Evolutionary conservation across 2,797 vertebrate genomes (phyloP), one percentile per base, ranked within the genome.

Genomic region (Distichodus sexfasciatus): DNA sequence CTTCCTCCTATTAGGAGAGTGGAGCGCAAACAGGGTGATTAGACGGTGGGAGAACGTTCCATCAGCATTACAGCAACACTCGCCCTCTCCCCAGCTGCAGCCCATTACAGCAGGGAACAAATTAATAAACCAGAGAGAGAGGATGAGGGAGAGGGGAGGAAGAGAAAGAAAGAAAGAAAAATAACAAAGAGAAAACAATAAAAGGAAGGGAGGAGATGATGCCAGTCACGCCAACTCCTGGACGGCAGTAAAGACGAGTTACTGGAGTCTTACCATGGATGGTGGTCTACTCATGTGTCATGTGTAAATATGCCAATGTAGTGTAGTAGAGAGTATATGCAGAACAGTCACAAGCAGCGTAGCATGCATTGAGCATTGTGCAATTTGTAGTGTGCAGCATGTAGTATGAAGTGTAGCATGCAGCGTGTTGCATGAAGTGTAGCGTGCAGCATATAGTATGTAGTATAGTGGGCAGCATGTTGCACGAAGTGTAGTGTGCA

Each of bases 81-180:
- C 36, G 36, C 43, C 60, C 53, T 75, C 76, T 70, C 76, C 74
- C 77, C 74, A 79, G 81, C 76, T 80, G 66, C 65, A 81, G 41
- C 59, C 72, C 79, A 77, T 81, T 81, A 83, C 76, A 77, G 50
- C 64, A 71, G 79, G 77, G 79, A 80, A 89, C 87, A 82, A 88
- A 90, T 89, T 88, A 84, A 89, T 87, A 90, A 81, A 53, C 61
- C 50, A 65, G 69, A 67, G 55, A 71, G 72, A 48, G 28, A 63
- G 48, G 35, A 17, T 43, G 46, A 12, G 35, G 64, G 51, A 58
- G 40, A 38, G 19, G 38, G 29, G 11, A n/a, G n/a, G 26, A 38
- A 31, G n/a, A 46, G 46, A 69, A 63, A 44, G 36, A 15, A 26
- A 24, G 61, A 70, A 64, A 68, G 78, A 78, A 70, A 48, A 29